These are phyloP conservation scores for Drosophila lacicola DNA, from an alignment of 2,888 invertebrate genomes.

Conservation along the genomic window DNA sequence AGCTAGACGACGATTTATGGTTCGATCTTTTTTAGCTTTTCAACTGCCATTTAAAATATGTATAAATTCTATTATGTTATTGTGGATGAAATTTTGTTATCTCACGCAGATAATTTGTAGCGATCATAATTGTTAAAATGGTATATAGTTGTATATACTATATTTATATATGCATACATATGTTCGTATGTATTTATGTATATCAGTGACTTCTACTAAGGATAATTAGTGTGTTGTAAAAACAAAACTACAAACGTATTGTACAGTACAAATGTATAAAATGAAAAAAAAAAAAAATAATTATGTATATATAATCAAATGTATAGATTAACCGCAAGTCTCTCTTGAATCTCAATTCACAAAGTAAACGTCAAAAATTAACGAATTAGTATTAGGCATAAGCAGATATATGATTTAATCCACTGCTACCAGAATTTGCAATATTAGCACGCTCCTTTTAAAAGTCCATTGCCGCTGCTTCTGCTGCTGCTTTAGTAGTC, in stretches of 20 bases:
- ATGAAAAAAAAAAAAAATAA: slow-evolving; percentile 41
- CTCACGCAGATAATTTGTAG: slow-evolving; percentile 17
- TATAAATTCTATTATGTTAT: slow-evolving; percentile 25
- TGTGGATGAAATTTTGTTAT: slow-evolving; percentile 31
- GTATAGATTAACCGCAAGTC: slow-evolving; percentile 61
- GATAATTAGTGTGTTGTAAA: slow-evolving; percentile 22
- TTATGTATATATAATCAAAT: slow-evolving; percentile 21
- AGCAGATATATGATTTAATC: slow-evolving; percentile 29
- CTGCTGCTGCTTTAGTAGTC: slow-evolving; percentile 55
- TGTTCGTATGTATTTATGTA: slow-evolving; percentile 16
- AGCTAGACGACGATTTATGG: slow-evolving; percentile 59
- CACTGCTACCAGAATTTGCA: slow-evolving; percentile 20
- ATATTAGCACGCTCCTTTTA: slow-evolving; percentile 27
- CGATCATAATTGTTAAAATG: slow-evolving; percentile 24
- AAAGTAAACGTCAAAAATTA: slow-evolving; percentile 48
- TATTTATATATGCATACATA: slow-evolving; percentile 5
- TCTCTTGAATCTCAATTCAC: slow-evolving; percentile 71
- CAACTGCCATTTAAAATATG: slow-evolving; percentile 53
- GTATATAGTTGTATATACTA: slow-evolving; percentile 16
- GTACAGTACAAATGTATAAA: slow-evolving; percentile 63
- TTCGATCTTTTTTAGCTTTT: slow-evolving; percentile 47
- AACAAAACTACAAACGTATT: slow-evolving; percentile 65
- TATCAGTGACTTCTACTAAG: slow-evolving; percentile 37
- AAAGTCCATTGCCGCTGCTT: slow-evolving; percentile 20
- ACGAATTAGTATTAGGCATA: slow-evolving; percentile 46